Evolutionary conservation across 2,113 vertebrate genomes (phyloP).

Genomic region (Labeo rohita): DNA sequence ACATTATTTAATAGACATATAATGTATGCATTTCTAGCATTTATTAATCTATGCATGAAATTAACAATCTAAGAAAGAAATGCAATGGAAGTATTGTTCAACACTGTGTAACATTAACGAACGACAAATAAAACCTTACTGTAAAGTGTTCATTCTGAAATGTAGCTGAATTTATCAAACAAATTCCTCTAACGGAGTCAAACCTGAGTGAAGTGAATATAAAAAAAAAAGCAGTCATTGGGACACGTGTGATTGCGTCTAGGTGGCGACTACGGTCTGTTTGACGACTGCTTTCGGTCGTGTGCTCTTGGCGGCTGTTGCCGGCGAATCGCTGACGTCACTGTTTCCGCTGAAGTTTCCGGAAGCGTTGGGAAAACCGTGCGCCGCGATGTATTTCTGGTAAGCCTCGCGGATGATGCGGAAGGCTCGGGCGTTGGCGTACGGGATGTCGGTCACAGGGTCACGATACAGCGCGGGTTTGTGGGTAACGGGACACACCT

Average conservation of each 20-base stretch:
- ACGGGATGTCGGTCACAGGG: slow-evolving; percentile 95
- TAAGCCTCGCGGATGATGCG: slow-evolving; percentile 95
- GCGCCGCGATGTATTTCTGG: slow-evolving; percentile 91
- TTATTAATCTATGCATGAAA: neutral
- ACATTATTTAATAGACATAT: neutral
- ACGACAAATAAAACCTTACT: too few species aligned
- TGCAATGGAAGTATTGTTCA: too few species aligned
- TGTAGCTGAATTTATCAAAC: neutral
- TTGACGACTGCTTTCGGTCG: slow-evolving; percentile 28
- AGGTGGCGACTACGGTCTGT: slow-evolving; percentile 2
- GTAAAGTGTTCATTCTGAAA: too few species aligned
- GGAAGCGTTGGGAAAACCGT: slow-evolving; percentile 85
- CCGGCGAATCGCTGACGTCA: neutral
- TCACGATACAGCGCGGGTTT: slow-evolving; percentile 88
- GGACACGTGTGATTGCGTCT: neutral
- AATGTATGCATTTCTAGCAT: neutral
- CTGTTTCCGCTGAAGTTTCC: slow-evolving; percentile 62
- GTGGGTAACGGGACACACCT: slow-evolving; percentile 94
- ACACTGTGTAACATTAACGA: too few species aligned
- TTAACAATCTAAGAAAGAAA: too few species aligned
- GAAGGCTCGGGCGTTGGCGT: slow-evolving; percentile 88
- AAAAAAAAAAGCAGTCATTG: neutral
- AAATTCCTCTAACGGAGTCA: neutral
- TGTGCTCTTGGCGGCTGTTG: neutral
- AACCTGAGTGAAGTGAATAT: neutral